Base-by-base conservation (phyloP, 1,140 invertebrate genomes). In the Physella acuta region DNA sequence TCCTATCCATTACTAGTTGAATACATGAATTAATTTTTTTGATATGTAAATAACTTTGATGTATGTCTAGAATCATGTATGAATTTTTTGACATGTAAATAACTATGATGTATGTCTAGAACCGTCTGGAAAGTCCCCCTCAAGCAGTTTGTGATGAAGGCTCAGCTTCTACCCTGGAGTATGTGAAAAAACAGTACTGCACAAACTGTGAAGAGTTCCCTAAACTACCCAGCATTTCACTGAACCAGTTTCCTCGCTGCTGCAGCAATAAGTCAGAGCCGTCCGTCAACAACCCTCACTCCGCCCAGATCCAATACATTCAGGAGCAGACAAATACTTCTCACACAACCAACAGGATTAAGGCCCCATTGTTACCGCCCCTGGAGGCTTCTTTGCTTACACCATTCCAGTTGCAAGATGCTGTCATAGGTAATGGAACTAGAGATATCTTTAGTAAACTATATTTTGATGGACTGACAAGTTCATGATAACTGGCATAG, bases 241-340 rank as follows among this genome's bases (percentile, higher is more conserved):
- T 75, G 39, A 82, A 85, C 71, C 72, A 76, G 30, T 85, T 85
- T 73, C 78, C 78, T 16, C 71, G 85, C 24, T 73, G 80, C 8
- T 67, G 80, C 55, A 78, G 81, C 16, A 84, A 84, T 69, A 80
- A 83, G 65, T 58, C 79, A 5, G 77, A 77, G 34, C 79, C 74
- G 28, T 75, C 81, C 44, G 77, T 78, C 14, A 73, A 74, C n/a
- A 84, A 85, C 68, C 77, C 81, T n/a, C 78, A 81, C 56, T 84
- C 83, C 20, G 78, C 81, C 20, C 77, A 82, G 44, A 75, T 81
- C 52, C 77, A 85, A 67, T 85, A 85, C 71, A 83, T 83, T 5
- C 82, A 86, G 74, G 75, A 78, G 44, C 83, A 86, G 71, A 85
- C 83, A 2, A 74, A 84, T 63, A 85, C 83, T 3, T 77, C 79